Evolutionary conservation across 2,888 invertebrate genomes (phyloP).

Genomic region (Horisme vitalbata): DNA sequence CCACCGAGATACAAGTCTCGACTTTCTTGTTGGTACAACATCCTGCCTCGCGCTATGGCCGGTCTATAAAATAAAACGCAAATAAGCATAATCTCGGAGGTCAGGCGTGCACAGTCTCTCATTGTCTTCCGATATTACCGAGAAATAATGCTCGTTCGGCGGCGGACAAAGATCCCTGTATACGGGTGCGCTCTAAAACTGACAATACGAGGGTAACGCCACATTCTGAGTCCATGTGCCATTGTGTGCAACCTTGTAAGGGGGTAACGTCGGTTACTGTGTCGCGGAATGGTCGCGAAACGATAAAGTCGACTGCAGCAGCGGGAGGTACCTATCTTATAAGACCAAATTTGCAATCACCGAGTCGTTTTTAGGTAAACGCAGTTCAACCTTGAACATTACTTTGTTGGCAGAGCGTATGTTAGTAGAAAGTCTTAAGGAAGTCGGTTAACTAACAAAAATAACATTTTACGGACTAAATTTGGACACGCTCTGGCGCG

Average conservation of each 20-base stretch:
- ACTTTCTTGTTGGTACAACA: conserved; percentile 53
- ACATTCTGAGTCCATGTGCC: conserved; percentile 39
- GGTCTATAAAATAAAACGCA: conserved; percentile 68
- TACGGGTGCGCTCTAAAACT: conserved; percentile 59
- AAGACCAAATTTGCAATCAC: conserved; percentile 16
- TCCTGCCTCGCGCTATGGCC: conserved; percentile 50
- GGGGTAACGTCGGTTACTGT: conserved; percentile 25
- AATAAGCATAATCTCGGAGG: conserved; percentile 66
- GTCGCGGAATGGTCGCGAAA: conserved; percentile 26
- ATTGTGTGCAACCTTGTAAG: conserved; percentile 62
- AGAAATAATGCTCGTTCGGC: conserved; percentile 40
- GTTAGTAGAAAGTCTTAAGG: conserved; percentile 42
- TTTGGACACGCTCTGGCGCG: conserved; percentile 43
- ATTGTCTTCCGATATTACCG: conserved; percentile 42
- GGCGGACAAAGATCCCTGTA: conserved; percentile 47
- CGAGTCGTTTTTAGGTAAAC: conserved; percentile 8
- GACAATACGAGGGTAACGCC: conserved; percentile 49
- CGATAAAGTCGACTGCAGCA: conserved; percentile 17
- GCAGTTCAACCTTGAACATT: conserved; percentile 16
- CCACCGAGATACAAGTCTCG: conserved; percentile 35
- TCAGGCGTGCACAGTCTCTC: conserved; percentile 61
- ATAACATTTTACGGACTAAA: conserved; percentile 42
- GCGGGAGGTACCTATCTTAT: conserved; percentile 9
- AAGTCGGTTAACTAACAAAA: conserved; percentile 43
- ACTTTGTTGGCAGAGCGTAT: conserved; percentile 22